Evolutionary conservation across 1,140 invertebrate genomes (phyloP).

Genomic region (Brachionus paranguensis): DNA sequence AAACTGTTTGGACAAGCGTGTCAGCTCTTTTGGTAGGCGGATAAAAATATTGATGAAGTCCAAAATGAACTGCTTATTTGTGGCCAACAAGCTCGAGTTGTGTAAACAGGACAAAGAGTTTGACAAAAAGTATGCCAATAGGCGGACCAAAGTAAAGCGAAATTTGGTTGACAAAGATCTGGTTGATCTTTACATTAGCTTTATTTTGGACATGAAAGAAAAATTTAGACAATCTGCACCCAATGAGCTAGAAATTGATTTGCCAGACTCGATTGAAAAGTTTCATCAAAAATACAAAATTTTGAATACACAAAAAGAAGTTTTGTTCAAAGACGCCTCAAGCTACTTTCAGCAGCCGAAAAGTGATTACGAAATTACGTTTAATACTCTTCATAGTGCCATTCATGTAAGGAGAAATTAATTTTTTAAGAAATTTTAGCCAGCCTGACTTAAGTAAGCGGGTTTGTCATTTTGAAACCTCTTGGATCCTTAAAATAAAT

Average conservation of each 20-base stretch:
- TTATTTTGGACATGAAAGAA: slow-evolving; percentile 18
- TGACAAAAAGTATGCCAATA: background rate
- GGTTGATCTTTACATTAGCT: background rate
- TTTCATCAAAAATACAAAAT: slow-evolving; percentile 35
- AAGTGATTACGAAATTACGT: slow-evolving; percentile 26
- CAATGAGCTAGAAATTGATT: background rate
- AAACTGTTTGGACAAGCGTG: background rate
- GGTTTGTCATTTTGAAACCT: no score
- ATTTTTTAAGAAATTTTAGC: background rate
- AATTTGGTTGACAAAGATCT: slow-evolving; percentile 19
- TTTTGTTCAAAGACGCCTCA: background rate
- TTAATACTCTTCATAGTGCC: slow-evolving; percentile 29
- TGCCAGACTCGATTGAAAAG: background rate
- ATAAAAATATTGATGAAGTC: slow-evolving; percentile 39
- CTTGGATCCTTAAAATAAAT: no score
- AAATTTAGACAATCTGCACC: background rate
- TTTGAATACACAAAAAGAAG: background rate
- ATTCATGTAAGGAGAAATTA: slow-evolving; percentile 17
- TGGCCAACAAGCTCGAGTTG: slow-evolving; percentile 21
- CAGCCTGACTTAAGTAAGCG: no score
- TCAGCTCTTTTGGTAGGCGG: slow-evolving; percentile 4
- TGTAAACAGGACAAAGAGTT: background rate
- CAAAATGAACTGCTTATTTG: slow-evolving; percentile 1
- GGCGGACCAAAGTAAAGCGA: background rate
- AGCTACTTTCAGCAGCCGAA: slow-evolving; percentile 10